Conservation (phyloP, 2,888 invertebrate species). For the Odontomyia ornata region DNA sequence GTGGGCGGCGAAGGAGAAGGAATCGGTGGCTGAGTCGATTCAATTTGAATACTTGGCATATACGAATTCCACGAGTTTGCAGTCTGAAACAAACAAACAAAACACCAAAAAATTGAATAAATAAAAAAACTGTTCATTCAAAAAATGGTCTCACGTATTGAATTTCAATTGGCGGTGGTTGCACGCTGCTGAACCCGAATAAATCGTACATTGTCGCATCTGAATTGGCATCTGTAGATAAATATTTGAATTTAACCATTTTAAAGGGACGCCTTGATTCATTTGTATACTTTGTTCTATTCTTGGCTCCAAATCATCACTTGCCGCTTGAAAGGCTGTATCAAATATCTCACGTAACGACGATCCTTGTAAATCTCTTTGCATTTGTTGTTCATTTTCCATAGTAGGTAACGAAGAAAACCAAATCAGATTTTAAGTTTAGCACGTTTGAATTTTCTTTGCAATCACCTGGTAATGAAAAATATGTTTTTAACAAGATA, state of each 20-base stretch:
- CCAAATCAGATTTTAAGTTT: neutral
- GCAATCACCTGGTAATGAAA: neutral
- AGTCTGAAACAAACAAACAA: neutral
- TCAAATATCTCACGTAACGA: constrained; percentile 53
- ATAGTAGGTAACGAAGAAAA: constrained; percentile 49
- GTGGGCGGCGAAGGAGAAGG: constrained; percentile 19
- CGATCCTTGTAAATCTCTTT: constrained; percentile 56
- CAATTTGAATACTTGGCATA: constrained; percentile 41
- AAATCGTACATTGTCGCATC: constrained; percentile 46
- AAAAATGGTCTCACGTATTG: constrained; percentile 47
- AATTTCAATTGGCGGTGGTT: constrained; percentile 46
- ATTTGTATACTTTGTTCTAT: constrained; percentile 10
- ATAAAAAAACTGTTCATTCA: constrained; percentile 1
- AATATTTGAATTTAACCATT: neutral
- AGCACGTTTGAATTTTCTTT: neutral
- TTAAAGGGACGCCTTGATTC: neutral
- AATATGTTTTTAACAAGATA: neutral
- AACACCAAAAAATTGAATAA: neutral
- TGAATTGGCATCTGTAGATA: constrained; percentile 31
- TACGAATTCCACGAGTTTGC: constrained; percentile 41
- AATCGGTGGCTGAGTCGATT: neutral
- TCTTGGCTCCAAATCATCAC: constrained; percentile 48
- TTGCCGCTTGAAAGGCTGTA: constrained; percentile 53
- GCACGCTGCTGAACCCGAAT: constrained; percentile 40
- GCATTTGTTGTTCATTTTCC: constrained; percentile 60